Conservation (phyloP, 2,888 invertebrate species). For the Ormyrus pomaceus region DNA sequence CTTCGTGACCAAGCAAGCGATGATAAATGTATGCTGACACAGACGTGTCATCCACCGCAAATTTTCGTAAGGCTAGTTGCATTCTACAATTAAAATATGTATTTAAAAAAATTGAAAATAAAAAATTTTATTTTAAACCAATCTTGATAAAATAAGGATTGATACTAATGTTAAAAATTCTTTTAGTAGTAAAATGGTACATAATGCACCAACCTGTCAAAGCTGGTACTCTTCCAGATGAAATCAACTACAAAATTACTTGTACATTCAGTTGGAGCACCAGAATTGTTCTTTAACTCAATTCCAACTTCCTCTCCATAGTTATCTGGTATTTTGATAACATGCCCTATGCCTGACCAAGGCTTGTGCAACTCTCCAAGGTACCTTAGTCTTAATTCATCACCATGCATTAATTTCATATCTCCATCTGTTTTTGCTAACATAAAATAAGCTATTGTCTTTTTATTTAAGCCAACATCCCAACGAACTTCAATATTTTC, state of each 20-base stretch:
- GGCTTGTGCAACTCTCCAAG: constrained; percentile 94
- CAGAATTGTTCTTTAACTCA: constrained; percentile 93
- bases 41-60: constrained; percentile 96
- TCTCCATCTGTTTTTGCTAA: constrained; percentile 98
- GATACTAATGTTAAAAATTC: too few relatives aligned
- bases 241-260: constrained; percentile 99
- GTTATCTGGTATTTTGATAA: constrained; percentile 96
- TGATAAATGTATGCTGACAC: constrained; percentile 99
- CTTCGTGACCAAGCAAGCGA: constrained; percentile 94
- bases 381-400: constrained; percentile 94
- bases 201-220: constrained; percentile 85
- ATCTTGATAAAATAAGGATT: not conserved
- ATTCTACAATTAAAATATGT: constrained; percentile 79
- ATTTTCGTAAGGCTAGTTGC: constrained; percentile 95
- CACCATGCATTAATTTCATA: constrained; percentile 99
- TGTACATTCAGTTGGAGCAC: constrained; percentile 94
- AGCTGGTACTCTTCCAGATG: constrained; percentile 99
- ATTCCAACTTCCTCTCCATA: constrained; percentile 99
- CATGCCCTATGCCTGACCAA: constrained; percentile 99
- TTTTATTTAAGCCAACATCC: constrained; percentile 99
- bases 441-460: constrained; percentile 97
- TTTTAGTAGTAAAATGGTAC: not conserved
- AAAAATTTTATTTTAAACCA: constrained; percentile 4
- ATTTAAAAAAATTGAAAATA: constrained; percentile 58
- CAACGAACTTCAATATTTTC: constrained; percentile 98